Percentiles rank a stretch among this genome's conserved stretches.
Conservation (phyloP, 1,140 invertebrate genomes). For the Drosophila punjabiensis region DNA sequence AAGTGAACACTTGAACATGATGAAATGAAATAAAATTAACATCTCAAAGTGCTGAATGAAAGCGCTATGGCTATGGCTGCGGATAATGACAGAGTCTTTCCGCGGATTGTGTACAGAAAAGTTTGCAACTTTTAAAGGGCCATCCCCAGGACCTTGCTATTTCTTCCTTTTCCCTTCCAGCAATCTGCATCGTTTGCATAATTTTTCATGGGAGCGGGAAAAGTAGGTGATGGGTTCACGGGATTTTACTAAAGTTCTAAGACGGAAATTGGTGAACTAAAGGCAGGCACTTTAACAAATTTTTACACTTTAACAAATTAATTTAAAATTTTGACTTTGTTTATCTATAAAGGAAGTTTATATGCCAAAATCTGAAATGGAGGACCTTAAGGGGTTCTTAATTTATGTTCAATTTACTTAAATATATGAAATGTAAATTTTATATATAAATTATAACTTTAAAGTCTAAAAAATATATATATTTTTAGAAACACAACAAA, state of each 20-base stretch:
- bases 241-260: not conserved
- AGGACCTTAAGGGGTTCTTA: too few relatives aligned
- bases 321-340: not conserved
- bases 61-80: not conserved
- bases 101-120: constrained; percentile 34
- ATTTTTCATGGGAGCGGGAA: constrained; percentile 56
- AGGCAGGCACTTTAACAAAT: not conserved
- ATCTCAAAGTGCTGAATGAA: constrained; percentile 43
- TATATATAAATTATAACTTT: too few relatives aligned
- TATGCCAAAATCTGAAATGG: too few relatives aligned
- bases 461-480: too few relatives aligned
- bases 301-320: not conserved
- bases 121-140: constrained; percentile 39
- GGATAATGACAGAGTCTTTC: constrained; percentile 33
- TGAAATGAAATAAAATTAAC: constrained; percentile 75
- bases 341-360: not conserved
- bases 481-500: too few relatives aligned
- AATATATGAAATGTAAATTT: too few relatives aligned
- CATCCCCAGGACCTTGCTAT: not conserved
- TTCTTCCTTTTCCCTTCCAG: constrained; percentile 2
- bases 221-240: constrained; percentile 25
- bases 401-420: too few relatives aligned
- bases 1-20: constrained; percentile 58
- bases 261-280: not conserved
- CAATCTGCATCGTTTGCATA: constrained; percentile 66